These are phyloP conservation scores for Hiodon tergisus DNA, from an alignment of 2,113 vertebrate species.

Conservation along the genomic window DNA sequence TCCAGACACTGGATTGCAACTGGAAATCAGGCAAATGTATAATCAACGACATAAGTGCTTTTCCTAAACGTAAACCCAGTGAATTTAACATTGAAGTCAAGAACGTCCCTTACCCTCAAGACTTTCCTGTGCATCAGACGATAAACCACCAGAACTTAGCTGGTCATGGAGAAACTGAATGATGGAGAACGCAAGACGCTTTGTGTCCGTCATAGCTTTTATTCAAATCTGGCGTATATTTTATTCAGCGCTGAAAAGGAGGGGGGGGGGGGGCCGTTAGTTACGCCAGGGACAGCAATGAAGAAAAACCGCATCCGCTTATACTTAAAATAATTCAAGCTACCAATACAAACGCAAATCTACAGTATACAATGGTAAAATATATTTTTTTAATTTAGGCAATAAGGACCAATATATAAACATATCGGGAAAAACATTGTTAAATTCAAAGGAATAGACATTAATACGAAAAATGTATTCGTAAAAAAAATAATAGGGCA, in stretches of 20 bases:
- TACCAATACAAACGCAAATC: too few species aligned
- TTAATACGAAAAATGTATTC: too few species aligned
- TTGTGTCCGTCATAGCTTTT: conserved; percentile 79
- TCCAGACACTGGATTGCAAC: conserved; percentile 96
- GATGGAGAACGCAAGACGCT: conserved; percentile 87
- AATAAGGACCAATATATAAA: too few species aligned
- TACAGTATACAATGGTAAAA: too few species aligned
- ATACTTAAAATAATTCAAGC: too few species aligned
- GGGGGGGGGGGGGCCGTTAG: too few species aligned
- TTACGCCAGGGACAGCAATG: too few species aligned
- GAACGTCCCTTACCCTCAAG: conserved; percentile 77
- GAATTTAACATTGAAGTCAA: background rate
- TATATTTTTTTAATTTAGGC: too few species aligned
- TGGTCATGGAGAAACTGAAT: conserved; percentile 87
- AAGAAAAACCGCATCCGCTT: too few species aligned
- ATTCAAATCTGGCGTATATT: conserved; percentile 41
- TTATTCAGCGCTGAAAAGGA: background rate
- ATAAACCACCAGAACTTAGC: conserved; percentile 70
- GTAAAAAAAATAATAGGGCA: too few species aligned
- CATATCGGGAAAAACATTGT: too few species aligned
- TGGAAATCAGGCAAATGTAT: conserved; percentile 41
- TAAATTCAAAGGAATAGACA: too few species aligned
- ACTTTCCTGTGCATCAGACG: conserved; percentile 87
- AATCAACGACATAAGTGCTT: background rate
- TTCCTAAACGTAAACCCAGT: background rate